Evolutionary conservation across 1,140 invertebrate species (phyloP).

Genomic region (Calliopsis andreniformis): DNA sequence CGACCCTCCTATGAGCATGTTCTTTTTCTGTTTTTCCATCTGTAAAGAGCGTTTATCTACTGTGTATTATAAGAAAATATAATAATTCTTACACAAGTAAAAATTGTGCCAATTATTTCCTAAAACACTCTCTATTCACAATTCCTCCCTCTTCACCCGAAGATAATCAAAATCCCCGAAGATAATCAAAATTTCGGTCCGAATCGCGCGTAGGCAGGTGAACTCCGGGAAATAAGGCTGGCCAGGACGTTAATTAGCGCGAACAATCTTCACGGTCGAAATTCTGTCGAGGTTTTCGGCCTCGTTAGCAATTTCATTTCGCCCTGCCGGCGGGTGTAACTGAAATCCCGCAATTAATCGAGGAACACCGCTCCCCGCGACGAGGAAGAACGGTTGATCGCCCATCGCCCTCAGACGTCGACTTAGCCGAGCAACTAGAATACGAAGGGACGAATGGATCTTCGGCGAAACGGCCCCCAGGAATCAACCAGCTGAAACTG

Average conservation of each 20-base stretch:
- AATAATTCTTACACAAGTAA: no score
- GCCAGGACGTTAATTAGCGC: neutral
- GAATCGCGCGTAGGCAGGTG: no score
- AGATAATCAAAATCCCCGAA: no score
- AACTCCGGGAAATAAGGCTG: no score
- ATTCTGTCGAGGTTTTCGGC: neutral
- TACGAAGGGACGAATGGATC: conserved; percentile 24
- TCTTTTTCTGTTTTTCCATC: no score
- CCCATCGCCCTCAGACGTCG: conserved; percentile 42
- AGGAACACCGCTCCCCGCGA: conserved; percentile 8
- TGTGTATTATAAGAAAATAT: no score
- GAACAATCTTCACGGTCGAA: neutral
- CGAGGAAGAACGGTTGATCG: conserved; percentile 26
- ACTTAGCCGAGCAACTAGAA: conserved; percentile 54
- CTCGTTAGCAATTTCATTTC: conserved; percentile 32
- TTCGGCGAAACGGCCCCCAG: conserved; percentile 23
- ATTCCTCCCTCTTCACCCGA: no score
- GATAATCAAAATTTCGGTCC: no score
- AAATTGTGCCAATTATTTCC: no score
- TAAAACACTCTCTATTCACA: no score
- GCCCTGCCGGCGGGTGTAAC: neutral
- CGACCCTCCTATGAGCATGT: no score
- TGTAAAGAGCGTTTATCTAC: no score
- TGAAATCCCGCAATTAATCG: conserved; percentile 32
- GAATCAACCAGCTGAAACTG: conserved; percentile 64